Base-by-base conservation (phyloP, 2,888 invertebrate species). In the Scotopteryx bipunctaria region DNA sequence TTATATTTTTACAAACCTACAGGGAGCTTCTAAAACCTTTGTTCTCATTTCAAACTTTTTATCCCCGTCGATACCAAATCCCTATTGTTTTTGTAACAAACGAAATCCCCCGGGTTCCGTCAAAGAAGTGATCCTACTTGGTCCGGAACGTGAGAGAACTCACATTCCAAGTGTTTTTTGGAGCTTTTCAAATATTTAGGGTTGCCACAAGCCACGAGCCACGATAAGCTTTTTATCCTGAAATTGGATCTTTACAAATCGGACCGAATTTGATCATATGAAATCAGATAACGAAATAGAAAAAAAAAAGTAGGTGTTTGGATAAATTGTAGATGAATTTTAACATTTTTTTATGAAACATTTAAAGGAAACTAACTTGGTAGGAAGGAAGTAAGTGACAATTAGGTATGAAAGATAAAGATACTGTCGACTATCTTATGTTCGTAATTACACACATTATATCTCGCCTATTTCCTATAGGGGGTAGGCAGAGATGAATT, bases 111-210 rank as follows among this genome's bases (percentile, higher is more conserved):
- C 54, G 47, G n/a, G 42, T 57, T 58, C 50, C 54, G 29, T 42
- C 41, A 53, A 51, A 51, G 47, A 48, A 42, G 38, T 38, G 44
- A 36, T 47, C 43, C 41, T 47, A 48, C 37, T 53, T 36, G 42
- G 36, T 23, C 41, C 48, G 52, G 50, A 71, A 81, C 85, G 86
- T 87, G 87, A 82, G 57, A 74, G 83, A 77, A 83, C 75, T 82
- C 78, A 65, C 83, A 82, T 85, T 83, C 71, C 48, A 64, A 64
- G 55, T 52, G 57, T 55, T 61, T 69, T 63, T 73, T 66, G 57
- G 44, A 44, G 25, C 33, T 42, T 47, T 38, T 14, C 35, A 48
- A 44, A 46, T 41, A 15, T 33, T 37, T 42, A 46, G 55, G 50
- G 55, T 46, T 55, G 55, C 29, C 50, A 31, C 19, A n/a, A n/a